Conservation (phyloP, 2,113 vertebrate genomes). For the Malurus melanocephalus region DNA sequence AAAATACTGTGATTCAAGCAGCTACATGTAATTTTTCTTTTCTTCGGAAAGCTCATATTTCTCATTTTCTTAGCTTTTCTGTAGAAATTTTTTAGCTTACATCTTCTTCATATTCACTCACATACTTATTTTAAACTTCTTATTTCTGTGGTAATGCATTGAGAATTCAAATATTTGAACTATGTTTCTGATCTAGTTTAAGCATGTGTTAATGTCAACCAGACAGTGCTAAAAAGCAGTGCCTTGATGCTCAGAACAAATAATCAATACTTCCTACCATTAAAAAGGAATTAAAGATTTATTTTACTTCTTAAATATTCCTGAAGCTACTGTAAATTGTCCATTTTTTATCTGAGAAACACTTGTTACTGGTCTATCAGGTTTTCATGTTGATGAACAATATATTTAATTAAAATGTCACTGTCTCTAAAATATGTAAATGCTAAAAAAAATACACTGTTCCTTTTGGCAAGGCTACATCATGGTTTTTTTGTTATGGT, state of each 20-base stretch:
- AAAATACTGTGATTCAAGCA: not conserved
- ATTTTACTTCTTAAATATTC: not conserved
- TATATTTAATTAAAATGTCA: not conserved
- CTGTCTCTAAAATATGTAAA: not conserved
- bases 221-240: not conserved
- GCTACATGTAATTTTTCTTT: constrained; percentile 1
- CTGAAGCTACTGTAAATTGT: not conserved
- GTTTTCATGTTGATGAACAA: not conserved
- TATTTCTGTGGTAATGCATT: constrained; percentile 2
- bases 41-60: not conserved
- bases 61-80: not conserved
- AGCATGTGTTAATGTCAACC: not conserved
- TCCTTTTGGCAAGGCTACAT: not conserved
- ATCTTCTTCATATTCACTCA: not conserved
- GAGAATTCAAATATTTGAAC: constrained; percentile 17
- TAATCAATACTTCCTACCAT: not conserved
- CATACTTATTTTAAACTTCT: not conserved
- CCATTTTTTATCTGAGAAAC: not conserved
- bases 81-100: not conserved
- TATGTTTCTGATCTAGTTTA: constrained; percentile 1
- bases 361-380: not conserved
- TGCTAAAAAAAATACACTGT: not conserved
- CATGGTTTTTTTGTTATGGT: not conserved
- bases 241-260: not conserved
- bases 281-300: not conserved